Evolutionary conservation across 1,140 invertebrate species (phyloP), one percentile per base, ranked within the genome.

Genomic region (Cardiocondyla obscurior): DNA sequence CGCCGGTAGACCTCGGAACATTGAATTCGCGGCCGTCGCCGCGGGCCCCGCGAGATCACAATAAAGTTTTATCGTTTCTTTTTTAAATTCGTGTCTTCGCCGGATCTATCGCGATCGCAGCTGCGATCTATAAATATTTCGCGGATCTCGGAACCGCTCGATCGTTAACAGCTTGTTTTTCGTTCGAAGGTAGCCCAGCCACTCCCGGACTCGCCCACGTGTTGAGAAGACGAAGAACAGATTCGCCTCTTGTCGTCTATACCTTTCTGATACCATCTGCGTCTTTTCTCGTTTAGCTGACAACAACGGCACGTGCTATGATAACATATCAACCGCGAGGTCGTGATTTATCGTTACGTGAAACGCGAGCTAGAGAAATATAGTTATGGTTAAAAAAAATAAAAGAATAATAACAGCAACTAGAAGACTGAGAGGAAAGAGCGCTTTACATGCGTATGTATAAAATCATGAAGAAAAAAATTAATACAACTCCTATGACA

Each of bases 51-150:
- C n/a, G 57, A 39, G 8, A 33, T 33, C 16, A 14, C 33, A 60
- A 39, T 60, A 10, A 60, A n/a, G n/a, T n/a, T n/a, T n/a, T n/a
- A n/a, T n/a, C n/a, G 12, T 36, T 60, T 49, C n/a, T 46, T 49
- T 7, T 42, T 22, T n/a, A 39, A 39, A 42, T 6, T 62, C 36
- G n/a, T n/a, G 3, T 10, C 33, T 12, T 14, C 14, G 30, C 67
- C 33, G 46, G 4, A 67, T 53, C 12, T 12, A 28, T 8, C 46
- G 44, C 33, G 44, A 62, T 74, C 74, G 25, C 62, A 79, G 74
- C 74, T 79, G 74, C 33, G 46, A 30, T 67, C 74, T 79, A 79
- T 69, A 79, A 79, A 79, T 69, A 79, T 79, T 69, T 79, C 25
- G 62, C 46, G 60, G 36, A 79, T 79, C 55, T 79, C 42, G 64